Evolutionary conservation across 2,888 invertebrate species (phyloP), one percentile per base, ranked within the genome.

Genomic region (Aporophyla nigra): DNA sequence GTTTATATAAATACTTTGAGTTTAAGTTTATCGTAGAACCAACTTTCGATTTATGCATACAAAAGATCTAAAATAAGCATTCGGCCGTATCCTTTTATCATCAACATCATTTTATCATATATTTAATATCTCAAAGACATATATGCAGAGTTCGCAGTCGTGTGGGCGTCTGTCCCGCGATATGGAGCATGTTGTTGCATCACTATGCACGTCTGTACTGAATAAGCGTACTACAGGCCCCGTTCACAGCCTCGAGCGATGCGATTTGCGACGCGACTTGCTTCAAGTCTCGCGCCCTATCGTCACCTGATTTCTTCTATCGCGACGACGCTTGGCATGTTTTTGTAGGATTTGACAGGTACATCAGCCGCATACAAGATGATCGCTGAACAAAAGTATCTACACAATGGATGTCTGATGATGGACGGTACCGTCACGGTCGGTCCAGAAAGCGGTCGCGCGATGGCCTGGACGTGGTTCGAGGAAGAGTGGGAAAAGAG

Each of bases 181-280:
- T 54, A 70, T 21, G 7, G 12, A n/a, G 12, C 54, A 90, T 87
- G 75, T 69, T 87, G 87, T 88, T 90, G 90, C 91, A 93, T 93
- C 85, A 90, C 88, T 89, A 91, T 93, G 90, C 90, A 90, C 87
- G 88, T 87, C 86, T 88, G 82, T 88, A 90, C 89, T 89, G 83
- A 19, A 73, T 69, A 79, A 79, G 74, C 76, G 66, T 69, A 68
- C 61, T 46, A 51, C 71, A 72, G 53, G 6, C 54, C 33, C n/a
- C 10, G 10, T 6, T 40, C 40, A 56, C 6, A 12, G n/a, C 16
- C 19, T 16, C 16, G 33, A 54, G 54, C 33, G n/a, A 16, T 33
- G 53, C 53, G 16, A 54, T 4, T n/a, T n/a, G 66, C n/a, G 19
- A 24, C 46, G 24, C 65, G 4, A 49, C 12, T 19, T 49, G 16